These are phyloP conservation scores for Asarcornis scutulata DNA, from an alignment of 2,113 vertebrate species.

Conservation along the genomic window DNA sequence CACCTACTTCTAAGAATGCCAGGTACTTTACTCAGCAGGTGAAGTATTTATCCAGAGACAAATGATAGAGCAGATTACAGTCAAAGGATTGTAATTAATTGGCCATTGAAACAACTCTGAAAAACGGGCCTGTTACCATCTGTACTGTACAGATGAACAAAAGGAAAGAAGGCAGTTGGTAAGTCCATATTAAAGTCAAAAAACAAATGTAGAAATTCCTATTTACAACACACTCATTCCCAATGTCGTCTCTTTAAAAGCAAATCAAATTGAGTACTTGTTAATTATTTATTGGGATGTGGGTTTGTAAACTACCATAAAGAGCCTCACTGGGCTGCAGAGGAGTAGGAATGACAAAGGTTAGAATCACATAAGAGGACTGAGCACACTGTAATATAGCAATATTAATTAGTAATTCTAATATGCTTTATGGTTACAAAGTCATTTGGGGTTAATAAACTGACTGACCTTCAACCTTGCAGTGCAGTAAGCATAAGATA, in stretches of 20 bases:
- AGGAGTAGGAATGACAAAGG: background rate
- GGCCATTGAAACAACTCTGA: background rate
- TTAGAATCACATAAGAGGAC: background rate
- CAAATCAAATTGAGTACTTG: background rate
- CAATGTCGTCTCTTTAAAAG: background rate
- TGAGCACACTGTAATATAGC: background rate
- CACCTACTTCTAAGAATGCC: background rate
- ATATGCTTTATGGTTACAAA: background rate
- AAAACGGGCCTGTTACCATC: background rate
- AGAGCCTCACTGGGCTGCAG: background rate
- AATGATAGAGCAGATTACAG: background rate
- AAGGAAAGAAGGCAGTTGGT: background rate
- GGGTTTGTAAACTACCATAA: background rate
- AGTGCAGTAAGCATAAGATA: background rate
- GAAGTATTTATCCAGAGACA: background rate
- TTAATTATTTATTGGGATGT: background rate
- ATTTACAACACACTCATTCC: background rate
- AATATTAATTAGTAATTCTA: constrained; percentile 48
- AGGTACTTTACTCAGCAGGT: background rate
- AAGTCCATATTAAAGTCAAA: background rate
- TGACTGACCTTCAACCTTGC: background rate
- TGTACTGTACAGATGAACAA: background rate
- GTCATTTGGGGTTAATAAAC: constrained; percentile 28
- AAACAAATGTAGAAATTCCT: background rate
- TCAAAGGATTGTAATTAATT: background rate